A percentile compares a stretch with the other conserved stretches of the same genome.
Evolutionary conservation across 2,113 vertebrate genomes (phyloP).

Genomic region (Rallus limicola): DNA sequence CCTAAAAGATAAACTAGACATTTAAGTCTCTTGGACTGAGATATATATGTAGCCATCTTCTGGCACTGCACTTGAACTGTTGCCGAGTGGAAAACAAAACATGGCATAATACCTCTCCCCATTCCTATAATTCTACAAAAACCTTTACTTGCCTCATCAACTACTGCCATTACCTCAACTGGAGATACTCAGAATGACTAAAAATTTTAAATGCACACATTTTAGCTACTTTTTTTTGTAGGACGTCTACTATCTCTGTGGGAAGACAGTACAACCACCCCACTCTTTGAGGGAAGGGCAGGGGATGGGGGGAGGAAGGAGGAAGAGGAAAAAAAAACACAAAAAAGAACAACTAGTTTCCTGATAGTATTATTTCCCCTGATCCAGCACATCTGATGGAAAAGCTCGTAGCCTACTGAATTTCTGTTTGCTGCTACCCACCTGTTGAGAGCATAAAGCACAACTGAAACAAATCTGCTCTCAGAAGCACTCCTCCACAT

Average conservation of each 20-base stretch:
- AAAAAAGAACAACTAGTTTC: not conserved
- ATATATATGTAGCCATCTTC: not conserved
- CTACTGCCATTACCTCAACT: not conserved
- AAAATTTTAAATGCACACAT: not conserved
- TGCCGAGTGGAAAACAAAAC: not conserved
- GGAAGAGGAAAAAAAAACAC: not conserved
- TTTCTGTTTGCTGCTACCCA: not conserved
- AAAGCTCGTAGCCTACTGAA: not conserved
- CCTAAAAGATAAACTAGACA: not conserved
- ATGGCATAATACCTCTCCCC: not conserved
- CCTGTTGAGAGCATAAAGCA: not conserved
- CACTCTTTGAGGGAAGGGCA: fast-evolving
- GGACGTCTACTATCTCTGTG: not conserved
- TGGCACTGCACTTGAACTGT: not conserved
- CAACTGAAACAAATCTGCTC: not conserved
- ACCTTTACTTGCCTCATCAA: not conserved
- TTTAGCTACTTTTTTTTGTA: not conserved
- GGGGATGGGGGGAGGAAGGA: too few species aligned
- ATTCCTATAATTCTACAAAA: not conserved
- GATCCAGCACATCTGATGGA: not conserved
- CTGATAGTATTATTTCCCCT: not conserved
- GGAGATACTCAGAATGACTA: not conserved
- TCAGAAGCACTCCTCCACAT: not conserved
- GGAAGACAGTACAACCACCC: not conserved
- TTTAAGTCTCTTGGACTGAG: not conserved